Base-by-base conservation (phyloP, 2,797 vertebrate species). In the Simalia tracyae region DNA sequence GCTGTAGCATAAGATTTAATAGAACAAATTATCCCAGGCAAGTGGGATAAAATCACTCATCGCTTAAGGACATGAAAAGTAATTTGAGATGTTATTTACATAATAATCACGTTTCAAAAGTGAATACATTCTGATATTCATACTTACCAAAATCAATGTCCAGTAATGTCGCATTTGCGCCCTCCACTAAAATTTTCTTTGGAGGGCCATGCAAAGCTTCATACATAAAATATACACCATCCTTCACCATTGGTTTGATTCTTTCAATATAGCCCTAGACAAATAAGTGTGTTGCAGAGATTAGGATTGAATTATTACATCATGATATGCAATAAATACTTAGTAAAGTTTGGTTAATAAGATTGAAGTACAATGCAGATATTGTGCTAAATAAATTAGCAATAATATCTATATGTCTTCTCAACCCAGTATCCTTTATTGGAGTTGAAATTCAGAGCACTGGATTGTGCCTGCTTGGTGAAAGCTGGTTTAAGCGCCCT, bases 131-230 rank as follows among this genome's bases (percentile, higher is more conserved):
- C 46, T 81, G 36, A 24, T 90, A 17, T 88, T 76, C 89, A 94
- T 95, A 98, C 99, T 97, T 97, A 99, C 99, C 99, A 95, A 99
- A 99, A 97, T 99, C 99, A 89, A 99, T 99, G 97, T 99, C 99
- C 95, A 99, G 97, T 28, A 99, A 97, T 0, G 99, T 99, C 89
- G 99, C 99, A 87, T 99, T 99, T 95, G 99, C 99, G 92, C 99
- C 99, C 97, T 99, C 99, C 95, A 99, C 99, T 96, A 99, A 97
- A 96, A 99, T 99, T 96, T 98, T 99, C 98, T 99, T 99, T 26
- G 98, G 97, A 90, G 98, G 98, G 63, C 99, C 99, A 86, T 99
- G 99, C 5, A 99, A 98, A 94, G 99, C 99, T 96, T 99, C 98
- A 72, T 99, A 98, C 97, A 99, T 98, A 97, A 98, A 99, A 97